Conservation (phyloP, 2,797 vertebrate genomes). For the Crocodylus rhombifer region DNA sequence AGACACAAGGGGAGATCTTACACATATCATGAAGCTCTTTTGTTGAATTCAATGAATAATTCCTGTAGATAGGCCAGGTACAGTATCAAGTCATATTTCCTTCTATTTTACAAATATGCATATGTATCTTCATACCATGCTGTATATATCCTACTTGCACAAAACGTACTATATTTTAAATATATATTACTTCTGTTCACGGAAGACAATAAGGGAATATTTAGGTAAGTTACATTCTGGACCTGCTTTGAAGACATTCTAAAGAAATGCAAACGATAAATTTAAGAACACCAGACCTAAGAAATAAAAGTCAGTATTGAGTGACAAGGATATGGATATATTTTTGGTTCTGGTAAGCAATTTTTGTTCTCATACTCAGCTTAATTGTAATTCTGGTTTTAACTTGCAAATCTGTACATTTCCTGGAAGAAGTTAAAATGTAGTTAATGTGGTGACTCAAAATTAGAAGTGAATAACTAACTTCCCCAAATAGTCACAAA, state of each 20-base stretch:
- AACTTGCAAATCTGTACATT: background rate
- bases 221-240: background rate
- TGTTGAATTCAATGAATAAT: background rate
- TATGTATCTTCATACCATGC: background rate
- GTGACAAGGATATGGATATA: background rate
- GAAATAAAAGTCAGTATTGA: background rate
- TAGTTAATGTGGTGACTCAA: background rate
- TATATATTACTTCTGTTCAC: too few species aligned
- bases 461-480: background rate
- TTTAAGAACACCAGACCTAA: background rate
- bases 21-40: fast-evolving
- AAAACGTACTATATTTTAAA: background rate
- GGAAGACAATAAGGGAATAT: background rate
- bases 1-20: background rate
- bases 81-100: background rate
- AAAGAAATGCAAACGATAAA: background rate
- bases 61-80: background rate
- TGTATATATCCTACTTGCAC: background rate
- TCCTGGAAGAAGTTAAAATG: background rate
- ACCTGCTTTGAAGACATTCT: background rate
- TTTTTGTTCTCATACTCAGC: background rate
- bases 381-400: background rate
- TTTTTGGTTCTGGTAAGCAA: background rate
- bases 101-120: background rate
- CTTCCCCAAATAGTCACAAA: background rate